Base-by-base conservation (phyloP, 1,140 invertebrate species). In the Microplitis demolitor region DNA sequence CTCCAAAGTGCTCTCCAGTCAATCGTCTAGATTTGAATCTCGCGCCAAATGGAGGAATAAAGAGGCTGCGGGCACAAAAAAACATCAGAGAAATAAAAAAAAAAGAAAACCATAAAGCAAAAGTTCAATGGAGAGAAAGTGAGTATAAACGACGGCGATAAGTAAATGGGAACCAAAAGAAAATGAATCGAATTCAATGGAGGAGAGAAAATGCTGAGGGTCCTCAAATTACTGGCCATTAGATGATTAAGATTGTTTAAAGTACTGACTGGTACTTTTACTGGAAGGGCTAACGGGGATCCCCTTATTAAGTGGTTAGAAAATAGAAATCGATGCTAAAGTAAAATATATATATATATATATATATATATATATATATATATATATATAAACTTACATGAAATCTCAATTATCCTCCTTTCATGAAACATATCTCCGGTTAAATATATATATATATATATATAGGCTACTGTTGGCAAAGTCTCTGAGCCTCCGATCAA, bases 1-100 rank as follows among this genome's bases (percentile, higher is more conserved):
- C n/a, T 37, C 14, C n/a, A 50, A 64, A 64, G 62, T 64, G 14
- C 39, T 50, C 39, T 64, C 16, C 37, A 50, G 37, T 50, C 39
- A 64, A 64, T 50, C 62, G 39, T 24, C 37, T 4, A 63, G 61
- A 64, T 64, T 50, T 64, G 62, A 50, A 64, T 64, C 62, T 50
- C 60, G 13, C 60, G 33, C 34, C 60, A 62, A 64, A 16, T 50
- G 24, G 24, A 50, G 8, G 37, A 50, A 64, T 14, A 35, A 63
- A 39, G 61, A 63, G 11, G 4, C 13, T 50, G 4, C 14, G 14
- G 45, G 13, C 33, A 62, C n/a, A 8, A 14, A 14, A n/a, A 62
- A 37, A 24, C 53, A 9, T 56, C 14, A 33, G 14, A 4, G 16
- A n/a, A 11, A 58, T 16, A 16, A 31, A 6, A 8, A 16, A 58